Evolutionary conservation across 2,797 vertebrate species (phyloP), one percentile per base, ranked within the genome.

Genomic region (Pipistrellus pipistrellus): DNA sequence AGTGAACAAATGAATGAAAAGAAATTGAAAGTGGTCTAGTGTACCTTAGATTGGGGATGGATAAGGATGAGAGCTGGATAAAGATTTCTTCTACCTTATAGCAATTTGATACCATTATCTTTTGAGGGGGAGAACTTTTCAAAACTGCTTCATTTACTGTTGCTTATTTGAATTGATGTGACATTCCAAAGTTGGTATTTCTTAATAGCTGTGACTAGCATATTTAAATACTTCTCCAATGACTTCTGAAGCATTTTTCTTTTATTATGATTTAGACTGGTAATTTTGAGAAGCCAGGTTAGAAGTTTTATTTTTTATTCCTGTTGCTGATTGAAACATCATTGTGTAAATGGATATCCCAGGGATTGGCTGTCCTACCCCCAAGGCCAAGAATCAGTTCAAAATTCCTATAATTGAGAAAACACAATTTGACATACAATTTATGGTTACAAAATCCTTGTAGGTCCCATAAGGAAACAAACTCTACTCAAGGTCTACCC

Each of bases 101-200:
- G 41, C 46, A 90, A 93, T 76, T 96, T 82, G 32, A 72, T 88
- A 90, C 93, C 64, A 93, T 95, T 93, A 72, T 93, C 73, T 96
- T 94, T 88, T 75, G 93, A 94, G 85, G 57, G 53, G 80, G 72
- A 87, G 82, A 93, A 77, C 48, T 88, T 96, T 92, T 94, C 77
- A 96, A 83, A 96, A 83, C 3, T 27, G 6, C 23, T 94, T 51
- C 89, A 85, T 95, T 95, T 96, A 76, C 41, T 59, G 46, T 85
- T 93, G 94, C 94, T 95, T 95, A 92, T 90, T 96, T 96, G 94
- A 96, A 93, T 95, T 90, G 91, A 85, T 96, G 48, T 97, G 88
- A 90, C 94, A 95, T 96, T 87, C 53, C 87, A 93, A 96, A 96
- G 89, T 81, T 95, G 95, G 68, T 96, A 95, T 96, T 96, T 59